Percentiles rank a stretch among this genome's conserved stretches.
phyloP scores from a whole-genome alignment of 2,797 vertebrate genomes.

The Hoplostethus mediterraneus region DNA sequence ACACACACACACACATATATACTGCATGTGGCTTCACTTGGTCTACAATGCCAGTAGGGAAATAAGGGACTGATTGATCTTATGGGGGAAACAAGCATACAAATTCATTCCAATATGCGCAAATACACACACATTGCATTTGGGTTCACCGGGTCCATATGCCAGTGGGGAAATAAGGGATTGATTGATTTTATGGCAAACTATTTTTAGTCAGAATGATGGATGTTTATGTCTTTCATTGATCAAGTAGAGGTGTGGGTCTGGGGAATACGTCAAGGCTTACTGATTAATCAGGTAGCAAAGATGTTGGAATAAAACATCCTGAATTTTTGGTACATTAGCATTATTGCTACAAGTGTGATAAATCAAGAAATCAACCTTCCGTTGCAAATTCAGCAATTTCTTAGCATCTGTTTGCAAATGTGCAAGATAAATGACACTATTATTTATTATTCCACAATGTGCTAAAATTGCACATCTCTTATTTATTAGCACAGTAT shows the following conservation, averaged over 20 bases:
- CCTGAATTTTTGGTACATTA: constrained; percentile 70
- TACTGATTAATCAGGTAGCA: constrained; percentile 75
- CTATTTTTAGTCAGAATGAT: constrained; percentile 83
- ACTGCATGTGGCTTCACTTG: constrained; percentile 38
- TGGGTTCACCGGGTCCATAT: constrained; percentile 63
- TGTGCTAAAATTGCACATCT: constrained; percentile 65
- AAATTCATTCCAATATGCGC: constrained; percentile 37
- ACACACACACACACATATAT: constrained; percentile 13
- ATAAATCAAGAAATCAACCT: constrained; percentile 72
- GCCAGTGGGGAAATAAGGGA: constrained; percentile 72
- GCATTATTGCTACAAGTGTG: constrained; percentile 72
- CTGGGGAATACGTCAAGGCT: constrained; percentile 58
- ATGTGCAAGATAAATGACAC: constrained; percentile 65
- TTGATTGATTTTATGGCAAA: constrained; percentile 76
- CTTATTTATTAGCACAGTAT: constrained; percentile 53
- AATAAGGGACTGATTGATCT: constrained; percentile 56
- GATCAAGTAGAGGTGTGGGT: constrained; percentile 72
- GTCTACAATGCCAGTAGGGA: constrained; percentile 52
- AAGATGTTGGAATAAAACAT: constrained; percentile 68
- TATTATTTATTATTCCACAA: constrained; percentile 55
- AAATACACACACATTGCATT: constrained; percentile 48
- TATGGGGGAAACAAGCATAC: constrained; percentile 37
- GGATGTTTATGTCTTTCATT: constrained; percentile 83
- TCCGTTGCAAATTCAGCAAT: constrained; percentile 73
- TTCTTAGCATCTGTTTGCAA: constrained; percentile 70